phyloP scores from a whole-genome alignment of 2,888 invertebrate genomes.

The Leptinotarsa tumamoca region DNA sequence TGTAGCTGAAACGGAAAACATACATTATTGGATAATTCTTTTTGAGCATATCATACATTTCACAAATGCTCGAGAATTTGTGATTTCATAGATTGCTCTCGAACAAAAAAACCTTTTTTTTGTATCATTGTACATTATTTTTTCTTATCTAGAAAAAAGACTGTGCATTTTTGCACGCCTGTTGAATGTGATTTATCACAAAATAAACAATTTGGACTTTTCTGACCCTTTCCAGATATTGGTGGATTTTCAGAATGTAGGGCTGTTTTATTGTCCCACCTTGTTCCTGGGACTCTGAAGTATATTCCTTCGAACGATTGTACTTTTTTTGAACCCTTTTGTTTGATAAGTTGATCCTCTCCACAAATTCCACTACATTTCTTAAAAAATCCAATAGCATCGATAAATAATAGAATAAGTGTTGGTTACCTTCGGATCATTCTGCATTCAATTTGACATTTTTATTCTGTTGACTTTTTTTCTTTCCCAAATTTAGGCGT shows the following conservation, averaged over 20 bases:
- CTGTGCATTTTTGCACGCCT: no score
- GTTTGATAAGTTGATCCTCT: constrained; percentile 15
- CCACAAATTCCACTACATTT: constrained; percentile 3
- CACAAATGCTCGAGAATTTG: no score
- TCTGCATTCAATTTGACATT: background rate
- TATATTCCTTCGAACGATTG: background rate
- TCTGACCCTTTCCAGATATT: constrained; percentile 19
- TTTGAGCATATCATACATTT: no score
- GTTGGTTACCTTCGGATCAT: background rate
- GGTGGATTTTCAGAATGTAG: background rate
- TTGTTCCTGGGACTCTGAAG: background rate
- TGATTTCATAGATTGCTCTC: no score
- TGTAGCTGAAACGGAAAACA: no score
- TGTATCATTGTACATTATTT: no score
- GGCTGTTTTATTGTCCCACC: background rate
- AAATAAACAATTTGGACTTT: constrained; percentile 20
- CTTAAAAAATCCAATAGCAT: constrained; percentile 23
- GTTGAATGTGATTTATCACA: background rate
- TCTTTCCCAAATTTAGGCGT: no score
- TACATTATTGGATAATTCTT: no score
- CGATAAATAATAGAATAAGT: constrained; percentile 17
- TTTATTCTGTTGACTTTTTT: constrained; percentile 5
- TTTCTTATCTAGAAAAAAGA: no score
- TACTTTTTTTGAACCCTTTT: background rate
- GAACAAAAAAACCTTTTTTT: no score